Evolutionary conservation across 2,888 invertebrate species (phyloP).

Genomic region (Heliconius ethilla): DNA sequence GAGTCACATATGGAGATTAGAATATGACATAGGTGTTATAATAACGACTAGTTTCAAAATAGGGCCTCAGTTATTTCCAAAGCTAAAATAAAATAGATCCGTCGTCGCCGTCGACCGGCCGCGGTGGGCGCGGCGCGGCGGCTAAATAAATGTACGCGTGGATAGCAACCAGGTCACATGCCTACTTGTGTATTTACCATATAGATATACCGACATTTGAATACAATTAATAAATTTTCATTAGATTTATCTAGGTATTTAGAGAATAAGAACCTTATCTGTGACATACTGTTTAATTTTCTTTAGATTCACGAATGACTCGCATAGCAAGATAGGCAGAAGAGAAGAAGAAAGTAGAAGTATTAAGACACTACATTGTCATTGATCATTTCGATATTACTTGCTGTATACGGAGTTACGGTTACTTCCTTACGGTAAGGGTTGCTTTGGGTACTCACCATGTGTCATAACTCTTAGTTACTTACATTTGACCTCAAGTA

Average conservation of each 20-base stretch:
- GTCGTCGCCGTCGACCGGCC: neutral
- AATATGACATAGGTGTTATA: slow-evolving; percentile 5
- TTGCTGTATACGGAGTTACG: neutral
- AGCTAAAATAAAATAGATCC: slow-evolving; percentile 8
- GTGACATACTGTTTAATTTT: neutral
- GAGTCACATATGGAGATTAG: slow-evolving; percentile 2
- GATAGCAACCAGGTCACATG: slow-evolving; percentile 22
- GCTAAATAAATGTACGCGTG: neutral
- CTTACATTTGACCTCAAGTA: no score
- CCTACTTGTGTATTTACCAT: neutral
- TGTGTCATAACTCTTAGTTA: neutral
- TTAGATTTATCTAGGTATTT: neutral
- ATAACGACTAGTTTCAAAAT: slow-evolving; percentile 1
- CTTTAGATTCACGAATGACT: neutral
- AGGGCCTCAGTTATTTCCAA: slow-evolving; percentile 18
- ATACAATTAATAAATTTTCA: neutral
- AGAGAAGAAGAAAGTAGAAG: neutral
- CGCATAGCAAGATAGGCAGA: neutral
- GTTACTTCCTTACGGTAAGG: no score
- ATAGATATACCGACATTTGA: neutral
- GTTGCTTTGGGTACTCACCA: neutral
- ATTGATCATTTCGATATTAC: no score
- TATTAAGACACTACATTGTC: neutral
- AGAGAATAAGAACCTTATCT: neutral
- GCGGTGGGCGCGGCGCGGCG: slow-evolving; percentile 17